Base-by-base conservation (phyloP, 2,888 invertebrate genomes). In the Rhyacophila evoluta region DNA sequence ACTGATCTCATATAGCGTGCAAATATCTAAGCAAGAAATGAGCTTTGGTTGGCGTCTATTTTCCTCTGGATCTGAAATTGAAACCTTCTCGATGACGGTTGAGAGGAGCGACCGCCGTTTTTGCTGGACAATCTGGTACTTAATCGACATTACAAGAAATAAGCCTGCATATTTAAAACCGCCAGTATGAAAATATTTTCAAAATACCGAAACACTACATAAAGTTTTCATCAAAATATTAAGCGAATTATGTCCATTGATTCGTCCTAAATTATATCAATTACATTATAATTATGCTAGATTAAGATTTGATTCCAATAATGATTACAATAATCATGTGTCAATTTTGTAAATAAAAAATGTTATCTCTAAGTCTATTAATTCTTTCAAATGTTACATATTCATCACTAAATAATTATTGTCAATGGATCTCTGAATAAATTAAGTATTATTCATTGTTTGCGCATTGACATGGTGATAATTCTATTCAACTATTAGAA, bases 1-100 rank as follows among this genome's bases (percentile, higher is more conserved):
- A 72, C 69, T 79, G 81, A 79, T 79, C 77, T 79, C 79, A 78
- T 79, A 36, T 77, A 70, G 33, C 78, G 70, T 75, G 68, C 74
- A 28, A 71, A 75, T 67, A 25, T 70, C 67, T 36, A 69, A 69
- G 69, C 41, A 19, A 69, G 39, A 74, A 15, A 29, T 70, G 78
- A 78, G 55, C 78, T 74, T 69, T 11, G 55, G 19, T 19, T 10
- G 1, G 25, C 6, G 19, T 15, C 39, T 10, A 55, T 19, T 19
- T 8, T 55, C 19, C 2, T 19, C 19, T 19, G 55, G 25, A 10
- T 19, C 19, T 12, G 55, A 3, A 10, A 55, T 8, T 10, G 55
- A 8, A 12, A 19, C 6, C n/a, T 5, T 8, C 41, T 55, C 55
- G 55, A 74, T 74, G 33, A 29, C 28, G 27, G 28, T 29, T n/a